Conservation (phyloP, 2,113 vertebrate genomes). For the Microtus ochrogaster region DNA sequence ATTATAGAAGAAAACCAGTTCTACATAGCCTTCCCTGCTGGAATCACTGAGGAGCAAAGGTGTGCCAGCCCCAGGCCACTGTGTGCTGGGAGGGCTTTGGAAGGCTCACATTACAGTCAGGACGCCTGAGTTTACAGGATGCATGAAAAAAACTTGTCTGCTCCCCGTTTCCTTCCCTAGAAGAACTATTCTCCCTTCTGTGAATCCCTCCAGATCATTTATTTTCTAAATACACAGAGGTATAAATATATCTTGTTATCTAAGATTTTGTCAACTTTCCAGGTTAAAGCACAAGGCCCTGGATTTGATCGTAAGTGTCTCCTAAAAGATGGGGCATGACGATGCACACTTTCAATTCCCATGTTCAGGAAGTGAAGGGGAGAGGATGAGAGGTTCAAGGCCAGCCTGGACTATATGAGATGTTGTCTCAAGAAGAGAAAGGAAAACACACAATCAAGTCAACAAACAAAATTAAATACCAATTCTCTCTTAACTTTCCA, state of each 20-base stretch:
- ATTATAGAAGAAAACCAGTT: background rate
- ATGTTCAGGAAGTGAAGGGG: background rate
- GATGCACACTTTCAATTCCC: no score
- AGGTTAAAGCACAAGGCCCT: background rate
- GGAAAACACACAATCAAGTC: background rate
- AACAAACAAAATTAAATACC: background rate
- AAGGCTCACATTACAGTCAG: background rate
- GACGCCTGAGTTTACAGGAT: background rate
- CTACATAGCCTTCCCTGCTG: background rate
- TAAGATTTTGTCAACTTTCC: background rate
- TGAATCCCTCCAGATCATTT: background rate
- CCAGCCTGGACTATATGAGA: background rate
- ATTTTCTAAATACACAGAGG: background rate
- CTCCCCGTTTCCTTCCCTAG: background rate
- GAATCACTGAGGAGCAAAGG: background rate
- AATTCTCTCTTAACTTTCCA: background rate
- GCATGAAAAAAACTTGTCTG: background rate
- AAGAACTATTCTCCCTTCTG: background rate
- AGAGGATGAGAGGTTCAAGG: background rate
- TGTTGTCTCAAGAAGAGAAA: background rate
- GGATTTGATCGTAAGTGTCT: background rate
- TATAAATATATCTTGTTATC: background rate
- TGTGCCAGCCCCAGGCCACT: background rate
- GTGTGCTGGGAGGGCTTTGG: fast-evolving
- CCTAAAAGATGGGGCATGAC: background rate